Evolutionary conservation across 2,888 invertebrate species (phyloP).

Genomic region (Achlya flavicornis): DNA sequence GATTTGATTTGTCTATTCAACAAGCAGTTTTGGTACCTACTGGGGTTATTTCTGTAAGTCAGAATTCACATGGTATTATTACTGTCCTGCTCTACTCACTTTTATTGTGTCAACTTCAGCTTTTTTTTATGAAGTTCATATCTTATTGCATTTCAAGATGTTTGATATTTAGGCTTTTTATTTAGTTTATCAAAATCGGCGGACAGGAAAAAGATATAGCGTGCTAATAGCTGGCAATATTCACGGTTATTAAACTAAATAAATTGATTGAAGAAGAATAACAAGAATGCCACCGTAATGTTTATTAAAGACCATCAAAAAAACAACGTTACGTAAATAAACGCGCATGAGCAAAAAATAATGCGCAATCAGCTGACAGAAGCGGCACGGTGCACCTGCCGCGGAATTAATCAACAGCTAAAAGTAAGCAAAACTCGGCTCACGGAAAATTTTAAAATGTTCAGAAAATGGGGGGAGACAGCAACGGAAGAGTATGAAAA

Average conservation of each 20-base stretch:
- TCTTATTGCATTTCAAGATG: no score
- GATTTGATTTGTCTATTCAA: slow-evolving; percentile 28
- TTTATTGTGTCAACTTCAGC: neutral
- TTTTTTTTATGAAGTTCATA: no score
- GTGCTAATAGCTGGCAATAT: no score
- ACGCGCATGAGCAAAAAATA: slow-evolving; percentile 44
- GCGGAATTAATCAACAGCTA: slow-evolving; percentile 77
- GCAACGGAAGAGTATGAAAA: slow-evolving; percentile 64
- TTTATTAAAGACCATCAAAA: neutral
- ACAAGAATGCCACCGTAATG: neutral
- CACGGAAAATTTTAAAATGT: slow-evolving; percentile 56
- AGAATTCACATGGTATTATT: neutral
- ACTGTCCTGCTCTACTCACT: no score
- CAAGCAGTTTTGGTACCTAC: slow-evolving; percentile 16
- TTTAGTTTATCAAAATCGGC: no score
- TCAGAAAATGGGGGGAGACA: slow-evolving; percentile 59
- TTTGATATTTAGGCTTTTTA: no score
- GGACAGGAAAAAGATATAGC: no score
- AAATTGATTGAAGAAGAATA: neutral
- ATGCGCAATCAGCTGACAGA: slow-evolving; percentile 70
- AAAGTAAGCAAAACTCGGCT: slow-evolving; percentile 65
- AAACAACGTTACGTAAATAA: neutral
- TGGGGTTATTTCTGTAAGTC: neutral
- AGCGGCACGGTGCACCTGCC: slow-evolving; percentile 61
- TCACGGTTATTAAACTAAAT: no score